A percentile compares a stretch with the other conserved stretches of the same genome.
These are phyloP conservation scores for Cryptops parisi DNA, from an alignment of 2,888 invertebrate species.

Conservation along the genomic window DNA sequence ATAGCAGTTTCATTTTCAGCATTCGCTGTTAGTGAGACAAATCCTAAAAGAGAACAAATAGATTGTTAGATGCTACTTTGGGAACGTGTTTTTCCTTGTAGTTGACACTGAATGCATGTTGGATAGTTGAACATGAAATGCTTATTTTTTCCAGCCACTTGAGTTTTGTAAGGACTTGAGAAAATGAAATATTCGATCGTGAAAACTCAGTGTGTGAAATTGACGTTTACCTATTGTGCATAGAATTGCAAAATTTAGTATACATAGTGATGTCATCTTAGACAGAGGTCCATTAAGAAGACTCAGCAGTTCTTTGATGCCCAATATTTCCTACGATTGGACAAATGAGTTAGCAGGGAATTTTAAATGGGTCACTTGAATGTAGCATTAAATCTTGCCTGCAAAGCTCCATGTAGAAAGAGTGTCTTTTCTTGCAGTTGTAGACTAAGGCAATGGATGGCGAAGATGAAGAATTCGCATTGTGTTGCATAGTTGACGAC, in stretches of 20 bases:
- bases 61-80: neutral
- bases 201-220: too few species aligned
- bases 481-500: slow-evolving; percentile 32
- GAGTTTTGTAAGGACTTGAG: too few species aligned
- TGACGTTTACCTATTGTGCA: slow-evolving; percentile 24
- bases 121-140: neutral
- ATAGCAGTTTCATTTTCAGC: slow-evolving; percentile 23
- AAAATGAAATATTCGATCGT: too few species aligned
- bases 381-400: slow-evolving; percentile 23
- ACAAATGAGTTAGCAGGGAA: slow-evolving; percentile 15
- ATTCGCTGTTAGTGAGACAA: slow-evolving; percentile 27
- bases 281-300: slow-evolving; percentile 29
- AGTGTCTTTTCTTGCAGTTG: slow-evolving; percentile 29
- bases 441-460: slow-evolving; percentile 27
- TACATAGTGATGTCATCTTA: slow-evolving; percentile 29
- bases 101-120: too few species aligned
- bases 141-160: too few species aligned
- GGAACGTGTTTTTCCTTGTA: too few species aligned
- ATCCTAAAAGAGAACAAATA: slow-evolving; percentile 20
- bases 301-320: slow-evolving; percentile 26
- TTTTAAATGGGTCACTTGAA: neutral
- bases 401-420: slow-evolving; percentile 29
- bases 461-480: slow-evolving; percentile 31
- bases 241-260: slow-evolving; percentile 29
- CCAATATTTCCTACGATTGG: slow-evolving; percentile 30